Conservation (phyloP, 1,140 invertebrate genomes). For the Drosophila nebulosa region DNA sequence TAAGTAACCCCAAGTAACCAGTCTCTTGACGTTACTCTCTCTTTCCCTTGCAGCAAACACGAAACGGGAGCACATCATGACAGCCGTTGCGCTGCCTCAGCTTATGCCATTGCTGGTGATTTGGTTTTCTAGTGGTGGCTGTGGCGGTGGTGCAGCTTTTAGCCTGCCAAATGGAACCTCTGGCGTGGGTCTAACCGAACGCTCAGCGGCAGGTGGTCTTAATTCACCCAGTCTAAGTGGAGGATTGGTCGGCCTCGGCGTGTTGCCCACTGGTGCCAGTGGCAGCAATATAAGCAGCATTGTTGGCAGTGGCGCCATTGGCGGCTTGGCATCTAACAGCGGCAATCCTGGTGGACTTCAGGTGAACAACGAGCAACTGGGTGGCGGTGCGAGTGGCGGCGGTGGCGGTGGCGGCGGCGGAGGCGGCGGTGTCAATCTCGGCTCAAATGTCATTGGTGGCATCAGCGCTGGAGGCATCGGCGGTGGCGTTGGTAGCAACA, state of each 20-base stretch:
- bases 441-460: constrained; percentile 2
- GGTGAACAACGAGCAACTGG: constrained; percentile 16
- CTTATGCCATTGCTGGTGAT: constrained; percentile 12
- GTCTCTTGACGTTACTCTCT: background rate
- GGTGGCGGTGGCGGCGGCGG: background rate
- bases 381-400: constrained; percentile 1
- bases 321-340: constrained; percentile 17
- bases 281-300: constrained; percentile 19
- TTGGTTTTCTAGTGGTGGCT: constrained; percentile 1
- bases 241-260: constrained; percentile 6
- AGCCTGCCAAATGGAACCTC: constrained; percentile 55
- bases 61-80: background rate
- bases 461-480: constrained; percentile 5
- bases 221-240: constrained; percentile 35
- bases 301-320: background rate
- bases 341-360: constrained; percentile 25
- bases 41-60: constrained; percentile 28
- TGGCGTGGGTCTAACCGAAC: constrained; percentile 16
- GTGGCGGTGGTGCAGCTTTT: background rate
- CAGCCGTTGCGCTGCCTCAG: constrained; percentile 5
- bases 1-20: no score
- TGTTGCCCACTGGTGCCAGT: constrained; percentile 3
- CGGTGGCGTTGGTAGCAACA: constrained; percentile 11
- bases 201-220: constrained; percentile 25
- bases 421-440: background rate